A percentile compares a stretch with the other conserved stretches of the same genome.
These are phyloP conservation scores for Sphaerophoria taeniata DNA, from an alignment of 2,888 invertebrate genomes.

Conservation along the genomic window DNA sequence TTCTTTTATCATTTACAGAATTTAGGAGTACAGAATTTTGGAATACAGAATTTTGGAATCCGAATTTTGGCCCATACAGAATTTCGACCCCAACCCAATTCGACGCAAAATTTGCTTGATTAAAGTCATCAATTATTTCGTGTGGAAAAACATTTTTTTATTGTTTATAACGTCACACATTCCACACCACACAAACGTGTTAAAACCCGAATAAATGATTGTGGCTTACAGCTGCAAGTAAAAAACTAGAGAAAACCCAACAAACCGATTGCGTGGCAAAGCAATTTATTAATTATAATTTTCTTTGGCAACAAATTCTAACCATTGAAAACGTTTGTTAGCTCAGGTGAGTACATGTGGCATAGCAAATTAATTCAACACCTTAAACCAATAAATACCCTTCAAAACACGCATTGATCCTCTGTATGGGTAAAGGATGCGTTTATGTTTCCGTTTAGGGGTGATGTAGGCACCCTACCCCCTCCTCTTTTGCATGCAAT, in stretches of 20 bases:
- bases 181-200: not conserved
- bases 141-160: no score
- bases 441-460: no score
- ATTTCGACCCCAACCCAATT: no score
- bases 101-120: no score
- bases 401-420: not conserved
- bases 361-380: constrained; percentile 48
- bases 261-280: constrained; percentile 26
- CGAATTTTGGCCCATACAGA: no score
- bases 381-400: no score
- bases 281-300: constrained; percentile 55
- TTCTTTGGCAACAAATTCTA: constrained; percentile 18
- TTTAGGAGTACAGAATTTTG: no score
- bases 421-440: not conserved
- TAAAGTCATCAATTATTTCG: no score
- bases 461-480: not conserved
- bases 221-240: constrained; percentile 8
- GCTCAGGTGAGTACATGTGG: constrained; percentile 57
- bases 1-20: no score
- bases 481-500: not conserved
- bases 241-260: constrained; percentile 5
- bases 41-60: no score
- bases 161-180: constrained; percentile 16
- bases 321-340: constrained; percentile 48
- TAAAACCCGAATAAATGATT: constrained; percentile 39